Evolutionary conservation across 2,888 invertebrate genomes (phyloP).

Genomic region (Koerneria pararmatus): DNA sequence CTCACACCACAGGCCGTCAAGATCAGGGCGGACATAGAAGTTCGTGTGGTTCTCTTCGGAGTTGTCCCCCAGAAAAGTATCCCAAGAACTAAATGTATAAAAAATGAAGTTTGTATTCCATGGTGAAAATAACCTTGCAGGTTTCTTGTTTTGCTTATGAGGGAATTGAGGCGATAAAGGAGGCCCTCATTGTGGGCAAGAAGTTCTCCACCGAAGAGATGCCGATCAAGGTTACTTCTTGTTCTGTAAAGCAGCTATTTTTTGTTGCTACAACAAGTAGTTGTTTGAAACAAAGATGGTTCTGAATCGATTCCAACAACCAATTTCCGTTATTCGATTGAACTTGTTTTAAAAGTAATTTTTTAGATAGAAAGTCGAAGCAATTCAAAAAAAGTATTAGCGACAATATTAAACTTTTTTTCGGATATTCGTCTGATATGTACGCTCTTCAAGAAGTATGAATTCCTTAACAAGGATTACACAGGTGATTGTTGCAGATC

Average conservation of each 20-base stretch:
- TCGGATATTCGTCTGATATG: too few species aligned
- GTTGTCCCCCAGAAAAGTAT: neutral
- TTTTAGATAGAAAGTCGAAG: too few species aligned
- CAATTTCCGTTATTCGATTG: too few species aligned
- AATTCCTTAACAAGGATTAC: neutral
- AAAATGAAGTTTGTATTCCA: neutral
- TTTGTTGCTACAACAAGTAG: too few species aligned
- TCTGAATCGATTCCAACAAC: too few species aligned
- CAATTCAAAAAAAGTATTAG: too few species aligned
- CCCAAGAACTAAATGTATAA: neutral
- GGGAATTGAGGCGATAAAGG: slow-evolving; percentile 95
- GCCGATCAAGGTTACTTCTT: slow-evolving; percentile 74
- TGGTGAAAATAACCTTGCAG: neutral
- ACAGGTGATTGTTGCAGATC: slow-evolving; percentile 66
- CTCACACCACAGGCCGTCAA: slow-evolving; percentile 94
- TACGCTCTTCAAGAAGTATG: too few species aligned
- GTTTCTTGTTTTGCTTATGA: slow-evolving; percentile 94
- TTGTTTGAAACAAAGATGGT: too few species aligned
- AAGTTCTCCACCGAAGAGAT: slow-evolving; percentile 84
- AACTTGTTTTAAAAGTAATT: too few species aligned
- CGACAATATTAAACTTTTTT: neutral
- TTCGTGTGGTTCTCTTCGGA: slow-evolving; percentile 15
- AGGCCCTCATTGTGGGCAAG: slow-evolving; percentile 81
- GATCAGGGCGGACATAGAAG: slow-evolving; percentile 75
- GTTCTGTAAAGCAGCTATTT: too few species aligned